A percentile compares a stretch with the other conserved stretches of the same genome.
Evolutionary conservation across 2,113 vertebrate species (phyloP).

Genomic region (Channa argus): DNA sequence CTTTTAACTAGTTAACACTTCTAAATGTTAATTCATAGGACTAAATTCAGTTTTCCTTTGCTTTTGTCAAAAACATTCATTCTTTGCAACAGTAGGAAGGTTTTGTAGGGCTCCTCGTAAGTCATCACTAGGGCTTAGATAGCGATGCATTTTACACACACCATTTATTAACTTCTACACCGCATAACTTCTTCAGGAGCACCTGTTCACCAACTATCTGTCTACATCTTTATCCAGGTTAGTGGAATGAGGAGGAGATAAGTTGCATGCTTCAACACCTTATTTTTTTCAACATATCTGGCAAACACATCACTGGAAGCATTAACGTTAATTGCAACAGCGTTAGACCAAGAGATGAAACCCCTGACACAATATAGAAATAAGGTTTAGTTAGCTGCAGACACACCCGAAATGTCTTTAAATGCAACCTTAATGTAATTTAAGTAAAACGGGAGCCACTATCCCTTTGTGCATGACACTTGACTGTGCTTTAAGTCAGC

Average conservation of each 20-base stretch:
- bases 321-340: conserved; percentile 1
- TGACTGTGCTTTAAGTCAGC: neutral
- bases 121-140: neutral
- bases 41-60: too few species aligned
- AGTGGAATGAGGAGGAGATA: conserved; percentile 11
- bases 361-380: neutral
- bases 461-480: too few species aligned
- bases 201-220: conserved; percentile 20
- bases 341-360: conserved; percentile 15
- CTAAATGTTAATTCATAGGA: too few species aligned
- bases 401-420: neutral
- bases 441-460: neutral
- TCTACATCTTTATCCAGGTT: conserved; percentile 36
- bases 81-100: too few species aligned
- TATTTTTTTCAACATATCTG: conserved; percentile 37
- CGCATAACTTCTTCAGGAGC: conserved; percentile 5
- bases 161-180: conserved; percentile 19
- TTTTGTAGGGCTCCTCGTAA: too few species aligned
- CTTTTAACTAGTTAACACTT: too few species aligned
- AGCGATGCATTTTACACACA: neutral
- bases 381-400: neutral
- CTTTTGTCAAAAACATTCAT: too few species aligned
- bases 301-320: conserved; percentile 18
- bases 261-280: conserved; percentile 37
- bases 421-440: conserved; percentile 11